Percentiles rank a stretch among this genome's conserved stretches.
phyloP scores from a whole-genome alignment of 64 coral and sea anemone species.

The Pachyseris speciosa region DNA sequence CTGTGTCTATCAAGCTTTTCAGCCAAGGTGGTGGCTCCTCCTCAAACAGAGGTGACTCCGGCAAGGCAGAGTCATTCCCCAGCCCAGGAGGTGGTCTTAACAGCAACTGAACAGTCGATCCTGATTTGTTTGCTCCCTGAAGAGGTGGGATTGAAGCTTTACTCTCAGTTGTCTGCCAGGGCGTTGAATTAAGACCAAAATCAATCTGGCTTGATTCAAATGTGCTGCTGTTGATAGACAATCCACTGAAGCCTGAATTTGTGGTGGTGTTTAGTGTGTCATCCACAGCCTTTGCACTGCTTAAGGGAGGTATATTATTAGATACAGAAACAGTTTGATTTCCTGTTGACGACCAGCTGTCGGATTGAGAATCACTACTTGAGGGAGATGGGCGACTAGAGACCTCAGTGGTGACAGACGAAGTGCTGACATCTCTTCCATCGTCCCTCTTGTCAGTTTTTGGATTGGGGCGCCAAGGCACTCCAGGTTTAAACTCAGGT shows the following conservation, averaged over 20 bases:
- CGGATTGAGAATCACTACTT: slow-evolving; percentile 21
- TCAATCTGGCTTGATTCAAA: slow-evolving; percentile 12
- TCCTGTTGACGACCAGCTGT: background rate
- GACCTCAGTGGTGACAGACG: background rate
- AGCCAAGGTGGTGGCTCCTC: slow-evolving; percentile 81
- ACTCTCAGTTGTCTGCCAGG: slow-evolving; percentile 73
- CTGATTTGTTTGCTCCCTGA: slow-evolving; percentile 19
- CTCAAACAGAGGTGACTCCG: slow-evolving; percentile 65
- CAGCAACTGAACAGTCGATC: slow-evolving; percentile 5
- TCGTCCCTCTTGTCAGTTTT: slow-evolving; percentile 51
- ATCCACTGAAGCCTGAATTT: background rate
- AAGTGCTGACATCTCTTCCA: slow-evolving; percentile 22
- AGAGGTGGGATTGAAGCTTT: slow-evolving; percentile 26
- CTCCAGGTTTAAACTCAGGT: slow-evolving; percentile 99
- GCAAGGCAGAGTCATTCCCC: slow-evolving; percentile 28
- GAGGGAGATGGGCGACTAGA: background rate
- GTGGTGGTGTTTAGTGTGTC: background rate
- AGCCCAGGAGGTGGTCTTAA: slow-evolving; percentile 94
- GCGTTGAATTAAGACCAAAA: slow-evolving; percentile 17
- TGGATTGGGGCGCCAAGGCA: slow-evolving; percentile 88
- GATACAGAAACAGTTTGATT: background rate
- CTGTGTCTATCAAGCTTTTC: slow-evolving; percentile 69
- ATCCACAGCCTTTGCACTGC: background rate
- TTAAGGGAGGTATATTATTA: background rate
- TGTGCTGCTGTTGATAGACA: background rate